Conservation (phyloP, 2,797 vertebrate species). For the Anguilla obscura region DNA sequence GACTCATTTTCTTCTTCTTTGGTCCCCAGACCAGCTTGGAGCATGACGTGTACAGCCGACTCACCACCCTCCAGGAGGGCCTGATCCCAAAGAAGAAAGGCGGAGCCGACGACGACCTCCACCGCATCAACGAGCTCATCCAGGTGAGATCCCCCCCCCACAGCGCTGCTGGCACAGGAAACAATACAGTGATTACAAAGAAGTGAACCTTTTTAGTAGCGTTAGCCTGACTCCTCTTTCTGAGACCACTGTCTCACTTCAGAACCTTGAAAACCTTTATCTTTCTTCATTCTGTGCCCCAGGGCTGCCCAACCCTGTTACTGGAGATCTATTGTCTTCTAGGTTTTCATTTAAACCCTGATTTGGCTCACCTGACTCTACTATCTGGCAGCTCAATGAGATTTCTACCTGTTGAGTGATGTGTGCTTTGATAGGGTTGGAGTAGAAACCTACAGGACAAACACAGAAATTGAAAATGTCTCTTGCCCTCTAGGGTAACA, state of each 20-base stretch:
- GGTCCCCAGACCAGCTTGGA: conserved; percentile 86
- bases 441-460: no score
- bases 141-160: conserved; percentile 73
- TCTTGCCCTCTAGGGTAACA: conserved; percentile 83
- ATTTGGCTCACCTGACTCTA: no score
- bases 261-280: not conserved
- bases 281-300: not conserved
- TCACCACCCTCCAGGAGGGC: conserved; percentile 92
- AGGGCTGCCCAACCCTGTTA: no score
- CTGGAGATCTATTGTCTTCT: no score
- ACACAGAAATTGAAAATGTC: not conserved
- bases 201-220: not conserved
- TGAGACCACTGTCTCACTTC: not conserved
- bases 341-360: no score
- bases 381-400: no score
- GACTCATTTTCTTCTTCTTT: no score
- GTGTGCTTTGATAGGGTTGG: no score
- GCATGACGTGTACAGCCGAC: conserved; percentile 92
- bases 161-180: not conserved
- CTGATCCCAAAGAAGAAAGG: conserved; percentile 98
- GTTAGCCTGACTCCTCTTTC: not conserved
- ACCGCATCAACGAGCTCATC: conserved; percentile 96
- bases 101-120: conserved; percentile 89
- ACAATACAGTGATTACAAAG: not conserved
- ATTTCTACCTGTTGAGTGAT: no score